Base-by-base conservation (phyloP, 2,888 invertebrate genomes). In the Eupsilia transversa region DNA sequence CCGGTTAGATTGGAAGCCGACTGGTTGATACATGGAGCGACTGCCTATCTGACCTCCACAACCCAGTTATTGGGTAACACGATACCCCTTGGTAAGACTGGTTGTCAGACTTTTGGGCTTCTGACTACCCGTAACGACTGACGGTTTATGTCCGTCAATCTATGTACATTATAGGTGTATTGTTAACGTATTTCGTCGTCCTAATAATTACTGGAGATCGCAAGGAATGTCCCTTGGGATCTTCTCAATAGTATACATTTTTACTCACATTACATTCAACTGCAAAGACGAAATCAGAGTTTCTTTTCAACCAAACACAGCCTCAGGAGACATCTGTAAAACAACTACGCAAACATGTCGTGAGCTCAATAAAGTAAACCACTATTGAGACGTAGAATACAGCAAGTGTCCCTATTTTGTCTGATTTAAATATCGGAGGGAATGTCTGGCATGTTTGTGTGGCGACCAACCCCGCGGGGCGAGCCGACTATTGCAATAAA, bases 381-480 rank as follows among this genome's bases (percentile, higher is more conserved):
- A 73, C 72, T 72, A 87, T 85, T 82, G 82, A 87, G 82, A 70
- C 61, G 38, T 70, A 74, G 63, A 81, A 81, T 86, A 77, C 43
- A 70, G 77, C 82, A 72, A 79, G 77, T 85, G 67, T 87, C 74
- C 72, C 75, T 81, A 82, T 74, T 85, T 85, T 87, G 85, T 85
- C 82, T 72, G 79, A 85, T 85, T 85, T 85, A 85, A 85, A 85
- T 85, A 85, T 85, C 85, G 77, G 72, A 77, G 74, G 61, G 63
- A 72, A 66, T 65, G 82, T 74, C 76, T 74, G 76, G 79, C 57
- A 43, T 81, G 79, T 86, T 85, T 81, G 85, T 72, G 64, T 35
- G 67, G 78, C 74, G 82, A 72, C 64, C 85, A 66, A 72, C 43
- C 70, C 77, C 66, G 74, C 82, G 56, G 63, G 77, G 83, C 73